Evolutionary conservation across 2,113 vertebrate genomes (phyloP), one percentile per base, ranked within the genome.

Genomic region (Micronycteris hirsuta): DNA sequence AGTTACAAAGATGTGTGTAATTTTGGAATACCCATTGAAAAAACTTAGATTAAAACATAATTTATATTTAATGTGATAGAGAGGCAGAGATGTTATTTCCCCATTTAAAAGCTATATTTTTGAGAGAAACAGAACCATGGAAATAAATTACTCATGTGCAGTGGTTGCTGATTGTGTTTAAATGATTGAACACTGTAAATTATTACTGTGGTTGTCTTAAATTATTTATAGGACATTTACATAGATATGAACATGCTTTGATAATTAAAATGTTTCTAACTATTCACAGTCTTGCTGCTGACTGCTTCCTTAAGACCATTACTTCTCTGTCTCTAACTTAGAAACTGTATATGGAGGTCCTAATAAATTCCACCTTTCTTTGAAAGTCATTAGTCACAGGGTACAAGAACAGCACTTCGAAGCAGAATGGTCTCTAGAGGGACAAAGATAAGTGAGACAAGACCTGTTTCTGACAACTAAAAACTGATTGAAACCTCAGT

Each of bases 61-160:
- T 85, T 93, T 14, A 31, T 91, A 95, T 87, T 96, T 94, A 6
- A 91, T 85, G 31, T 74, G 85, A 61, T 92, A 58, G 0, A 86
- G 38, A 65, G 38, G 56, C n/a, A 84, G 33, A 90, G 7, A 56
- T 52, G 7, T 82, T 96, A 85, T 81, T 16, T 14, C 74, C 49
- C 8, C 5, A 71, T 89, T 76, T 52, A 70, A 85, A 87, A 93
- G 68, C 17, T 93, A 26, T 77, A 71, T 93, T 71, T 93, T 92
- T 76, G 19, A 91, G 33, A 88, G 76, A 77, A 20, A 1, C 12
- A 58, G 65, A 95, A 71, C 45, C 36, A 19, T 94, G 85, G 61
- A 52, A 36, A 91, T 89, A 45, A 94, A 81, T 43, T 74, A 20
- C 14, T n/a, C 0, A 20, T 54, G 74, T 91, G 3, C 52, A 65